Conservation (phyloP, 2,888 invertebrate species). For the Hydriomena furcata region DNA sequence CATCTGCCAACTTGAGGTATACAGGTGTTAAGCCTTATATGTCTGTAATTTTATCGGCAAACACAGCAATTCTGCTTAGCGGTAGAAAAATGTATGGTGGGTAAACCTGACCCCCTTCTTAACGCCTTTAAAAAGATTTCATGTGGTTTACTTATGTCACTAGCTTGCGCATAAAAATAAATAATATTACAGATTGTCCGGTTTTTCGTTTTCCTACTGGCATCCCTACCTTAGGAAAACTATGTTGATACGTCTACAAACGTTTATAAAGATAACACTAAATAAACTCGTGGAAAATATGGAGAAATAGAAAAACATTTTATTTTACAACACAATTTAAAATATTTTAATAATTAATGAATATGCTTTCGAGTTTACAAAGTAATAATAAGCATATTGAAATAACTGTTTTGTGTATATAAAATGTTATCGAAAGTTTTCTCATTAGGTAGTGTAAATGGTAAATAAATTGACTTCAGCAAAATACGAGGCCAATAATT, state of each 20-base stretch:
- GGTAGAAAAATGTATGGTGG: too few relatives aligned
- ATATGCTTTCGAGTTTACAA: not conserved
- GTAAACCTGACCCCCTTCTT: too few relatives aligned
- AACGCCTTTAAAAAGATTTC: too few relatives aligned
- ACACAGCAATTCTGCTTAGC: too few relatives aligned
- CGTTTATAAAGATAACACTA: conserved; percentile 4
- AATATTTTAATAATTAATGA: not conserved
- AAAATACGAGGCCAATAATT: too few relatives aligned
- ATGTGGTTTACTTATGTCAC: too few relatives aligned
- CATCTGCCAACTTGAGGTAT: too few relatives aligned
- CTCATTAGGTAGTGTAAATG: conserved; percentile 1
- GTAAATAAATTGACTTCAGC: too few relatives aligned
- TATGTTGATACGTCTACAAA: conserved; percentile 5
- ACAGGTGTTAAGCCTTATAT: too few relatives aligned
- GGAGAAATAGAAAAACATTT: not conserved
- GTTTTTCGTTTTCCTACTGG: not conserved
- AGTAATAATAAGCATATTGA: not conserved
- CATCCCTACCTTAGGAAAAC: not conserved
- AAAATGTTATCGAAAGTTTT: not conserved
- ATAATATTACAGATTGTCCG: too few relatives aligned
- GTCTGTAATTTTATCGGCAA: too few relatives aligned
- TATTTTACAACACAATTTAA: not conserved
- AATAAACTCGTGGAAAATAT: not conserved
- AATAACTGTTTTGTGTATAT: not conserved
- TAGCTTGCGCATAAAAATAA: too few relatives aligned